Conservation (phyloP, 2,888 invertebrate species). For the Vanessa cardui region DNA sequence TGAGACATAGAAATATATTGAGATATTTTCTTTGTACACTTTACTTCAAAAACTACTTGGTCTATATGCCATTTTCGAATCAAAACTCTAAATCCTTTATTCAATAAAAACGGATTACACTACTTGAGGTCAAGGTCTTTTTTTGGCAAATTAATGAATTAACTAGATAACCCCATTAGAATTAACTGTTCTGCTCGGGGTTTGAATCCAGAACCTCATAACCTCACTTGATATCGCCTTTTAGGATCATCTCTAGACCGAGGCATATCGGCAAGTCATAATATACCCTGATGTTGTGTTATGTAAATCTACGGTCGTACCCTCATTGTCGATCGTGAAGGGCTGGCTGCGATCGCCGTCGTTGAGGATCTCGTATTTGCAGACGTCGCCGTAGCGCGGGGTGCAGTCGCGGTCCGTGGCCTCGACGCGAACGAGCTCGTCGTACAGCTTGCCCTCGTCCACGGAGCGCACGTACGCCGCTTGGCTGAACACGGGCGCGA, state of each 20-base stretch:
- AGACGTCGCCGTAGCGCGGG: conserved; percentile 96
- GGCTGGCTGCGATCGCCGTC: conserved; percentile 88
- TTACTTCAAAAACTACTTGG: background rate
- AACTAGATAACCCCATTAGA: no score
- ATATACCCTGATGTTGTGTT: no score
- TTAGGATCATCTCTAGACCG: no score
- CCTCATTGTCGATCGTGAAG: conserved; percentile 96
- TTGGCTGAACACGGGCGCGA: conserved; percentile 95
- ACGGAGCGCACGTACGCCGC: conserved; percentile 94
- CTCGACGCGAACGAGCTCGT: conserved; percentile 94
- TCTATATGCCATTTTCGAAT: no score
- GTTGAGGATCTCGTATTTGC: conserved; percentile 94
- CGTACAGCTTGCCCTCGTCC: conserved; percentile 95
- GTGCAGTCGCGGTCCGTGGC: conserved; percentile 97
- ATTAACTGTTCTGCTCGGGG: no score
- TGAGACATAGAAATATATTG: conserved; percentile 46
- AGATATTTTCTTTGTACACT: background rate
- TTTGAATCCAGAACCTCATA: no score
- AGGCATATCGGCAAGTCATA: no score
- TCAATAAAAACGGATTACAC: no score
- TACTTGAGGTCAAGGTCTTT: no score
- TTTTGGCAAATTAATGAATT: no score
- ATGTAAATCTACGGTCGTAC: conserved; percentile 61
- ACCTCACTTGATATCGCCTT: background rate
- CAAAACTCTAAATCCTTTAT: no score